Conservation (phyloP, 2,888 invertebrate species). For the Lasioglossum pauxillum region DNA sequence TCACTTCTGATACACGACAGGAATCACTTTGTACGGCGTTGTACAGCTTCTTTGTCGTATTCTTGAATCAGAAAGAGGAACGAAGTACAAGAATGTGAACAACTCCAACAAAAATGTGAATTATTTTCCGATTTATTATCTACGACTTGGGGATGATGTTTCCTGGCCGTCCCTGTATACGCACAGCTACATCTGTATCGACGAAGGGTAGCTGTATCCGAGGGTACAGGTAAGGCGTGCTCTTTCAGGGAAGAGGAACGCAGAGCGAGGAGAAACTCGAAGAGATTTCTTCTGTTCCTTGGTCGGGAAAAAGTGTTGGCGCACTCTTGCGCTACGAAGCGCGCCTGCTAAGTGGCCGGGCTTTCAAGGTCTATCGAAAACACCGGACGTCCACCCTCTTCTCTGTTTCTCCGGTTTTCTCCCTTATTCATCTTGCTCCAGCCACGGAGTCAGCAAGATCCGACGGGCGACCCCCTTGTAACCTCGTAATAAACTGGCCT, state of each 20-base stretch:
- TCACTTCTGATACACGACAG: not conserved
- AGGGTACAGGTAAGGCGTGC: constrained; percentile 46
- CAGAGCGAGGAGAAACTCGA: not conserved
- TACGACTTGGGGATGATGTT: not conserved
- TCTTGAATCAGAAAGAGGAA: too few species aligned
- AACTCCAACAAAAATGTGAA: too few species aligned
- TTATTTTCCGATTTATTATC: too few species aligned
- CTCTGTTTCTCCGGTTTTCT: constrained; percentile 23
- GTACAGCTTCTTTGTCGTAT: not conserved
- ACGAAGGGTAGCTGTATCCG: constrained; percentile 18
- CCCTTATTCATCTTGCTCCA: constrained; percentile 62
- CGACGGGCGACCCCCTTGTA: constrained; percentile 56
- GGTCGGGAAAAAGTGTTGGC: constrained; percentile 61
- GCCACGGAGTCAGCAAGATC: constrained; percentile 70
- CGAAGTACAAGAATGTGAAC: too few species aligned
- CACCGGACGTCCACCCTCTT: constrained; percentile 56
- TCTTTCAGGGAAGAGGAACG: constrained; percentile 6
- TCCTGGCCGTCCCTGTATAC: constrained; percentile 1
- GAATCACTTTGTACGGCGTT: too few species aligned
- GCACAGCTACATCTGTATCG: constrained; percentile 24
- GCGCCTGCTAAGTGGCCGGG: constrained; percentile 77
- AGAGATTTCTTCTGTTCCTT: constrained; percentile 28
- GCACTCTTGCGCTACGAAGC: constrained; percentile 60
- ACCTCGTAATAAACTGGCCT: constrained; percentile 69
- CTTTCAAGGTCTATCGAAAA: constrained; percentile 71